Evolutionary conservation across 2,797 vertebrate genomes (phyloP), one percentile per base, ranked within the genome.

Genomic region (Micromesistius poutassou): DNA sequence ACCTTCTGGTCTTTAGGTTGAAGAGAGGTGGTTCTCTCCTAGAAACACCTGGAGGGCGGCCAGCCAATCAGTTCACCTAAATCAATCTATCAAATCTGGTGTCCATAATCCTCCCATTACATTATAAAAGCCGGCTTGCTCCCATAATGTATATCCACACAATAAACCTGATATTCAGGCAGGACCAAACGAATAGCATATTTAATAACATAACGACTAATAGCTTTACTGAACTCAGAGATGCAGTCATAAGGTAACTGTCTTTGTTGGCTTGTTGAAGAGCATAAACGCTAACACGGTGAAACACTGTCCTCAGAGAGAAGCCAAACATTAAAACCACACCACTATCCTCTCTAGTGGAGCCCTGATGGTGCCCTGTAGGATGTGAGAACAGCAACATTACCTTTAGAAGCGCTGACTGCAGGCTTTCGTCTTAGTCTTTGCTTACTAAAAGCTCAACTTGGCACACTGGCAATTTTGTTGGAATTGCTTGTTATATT

Each of bases 101-200:
- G 55, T 25, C n/a, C 22, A 8, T 62, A 62, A 25, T 62, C 55
- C 22, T 62, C 8, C n/a, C 55, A 62, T 62, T n/a, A 62, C n/a
- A 62, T n/a, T 62, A 62, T 62, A 22, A 62, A 62, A 62, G 55
- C 55, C n/a, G n/a, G 55, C 55, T 25, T 62, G 55, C 55, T 62
- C 8, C 55, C 5, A 62, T 25, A 25, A 62, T n/a, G 55, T 42
- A 22, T 62, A n/a, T 9, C 22, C 22, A 62, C 55, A n/a, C 55
- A 10, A 68, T 28, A 28, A 68, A 28, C 62, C 28, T 28, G n/a
- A 68, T 62, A 25, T 62, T 55, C 46, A 62, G 22, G 55, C 62
- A 68, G 62, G 62, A 68, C 62, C n/a, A 6, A 62, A 62, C 22
- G 8, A 22, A 14, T 22, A 42, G 40, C 14, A 50, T 19, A 50